phyloP scores from a whole-genome alignment of 2,797 vertebrate genomes.

The Gallinago stenura region DNA sequence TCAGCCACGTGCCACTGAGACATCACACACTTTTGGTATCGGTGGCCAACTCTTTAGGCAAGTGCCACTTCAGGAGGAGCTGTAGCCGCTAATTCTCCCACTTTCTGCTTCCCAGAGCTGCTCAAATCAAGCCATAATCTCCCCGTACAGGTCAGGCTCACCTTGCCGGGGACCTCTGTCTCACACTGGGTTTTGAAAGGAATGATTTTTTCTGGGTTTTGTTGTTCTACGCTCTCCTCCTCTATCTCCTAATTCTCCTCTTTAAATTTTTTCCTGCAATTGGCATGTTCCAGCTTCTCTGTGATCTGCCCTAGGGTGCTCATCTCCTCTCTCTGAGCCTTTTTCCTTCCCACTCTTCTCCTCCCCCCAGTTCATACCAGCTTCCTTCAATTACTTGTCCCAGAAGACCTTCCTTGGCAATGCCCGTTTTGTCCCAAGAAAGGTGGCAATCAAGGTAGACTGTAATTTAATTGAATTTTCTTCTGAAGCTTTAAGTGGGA shows the following conservation, averaged over 20 bases:
- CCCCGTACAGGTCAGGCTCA: background rate
- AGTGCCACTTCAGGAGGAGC: background rate
- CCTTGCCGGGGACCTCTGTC: background rate
- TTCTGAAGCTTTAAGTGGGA: constrained; percentile 11
- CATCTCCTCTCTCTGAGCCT: background rate
- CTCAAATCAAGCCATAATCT: background rate
- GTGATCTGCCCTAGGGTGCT: background rate
- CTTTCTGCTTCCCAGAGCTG: background rate
- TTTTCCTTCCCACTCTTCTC: background rate
- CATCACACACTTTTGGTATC: background rate
- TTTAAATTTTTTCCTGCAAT: background rate
- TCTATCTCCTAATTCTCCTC: background rate
- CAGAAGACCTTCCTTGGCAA: background rate
- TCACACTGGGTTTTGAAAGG: background rate
- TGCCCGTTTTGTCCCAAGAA: background rate
- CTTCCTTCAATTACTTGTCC: background rate
- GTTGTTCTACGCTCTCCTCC: background rate
- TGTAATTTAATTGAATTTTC: constrained; percentile 31
- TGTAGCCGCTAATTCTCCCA: background rate
- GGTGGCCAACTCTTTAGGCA: rapidly evolving
- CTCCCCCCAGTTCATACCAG: rapidly evolving
- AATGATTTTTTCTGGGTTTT: background rate
- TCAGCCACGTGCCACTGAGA: background rate
- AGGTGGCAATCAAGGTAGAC: background rate
- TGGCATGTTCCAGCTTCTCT: background rate